Evolutionary conservation across 2,113 vertebrate species (phyloP), one percentile per base, ranked within the genome.

Genomic region (Rhinopomastus cyanomelas): DNA sequence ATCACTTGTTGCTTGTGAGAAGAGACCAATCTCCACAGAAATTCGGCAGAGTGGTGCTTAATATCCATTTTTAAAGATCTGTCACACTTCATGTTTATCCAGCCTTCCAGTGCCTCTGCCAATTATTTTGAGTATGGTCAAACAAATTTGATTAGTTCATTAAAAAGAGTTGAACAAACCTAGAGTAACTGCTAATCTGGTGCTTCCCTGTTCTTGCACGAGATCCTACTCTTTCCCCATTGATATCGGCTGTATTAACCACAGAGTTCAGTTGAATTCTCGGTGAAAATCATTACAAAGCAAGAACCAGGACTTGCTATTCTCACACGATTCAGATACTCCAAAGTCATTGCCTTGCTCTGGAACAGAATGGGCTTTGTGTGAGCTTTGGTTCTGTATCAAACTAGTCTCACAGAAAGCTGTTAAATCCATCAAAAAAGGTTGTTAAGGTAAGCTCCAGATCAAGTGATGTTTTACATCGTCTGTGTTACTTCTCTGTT

Each of bases 401-500:
- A 60, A 79, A 55, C 9, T 72, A 49, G 29, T 49, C 49, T 90
- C 9, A 21, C 84, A 90, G 75, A 96, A 95, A 87, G 78, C 17
- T 85, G 75, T 88, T 66, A 94, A 81, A 95, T 75, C 93, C 81
- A 76, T 93, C 62, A 81, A 73, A 30, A 51, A 55, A 51, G 15
- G 19, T 44, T 76, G 73, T 72, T 73, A 81, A 11, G 52, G 53
- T 71, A 87, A 95, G 42, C 81, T 79, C 46, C 36, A 94, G 89
- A 89, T 75, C 62, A 84, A 92, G 85, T 96, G 93, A 94, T 88
- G 91, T 68, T 92, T 95, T 94, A 92, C 49, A 94, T 92, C 86
- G 96, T 85, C 81, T 62, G 27, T 89, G 69, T 88, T 90, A 75
- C 85, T 82, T 94, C 81, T 94, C 94, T 95, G 34, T 67, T 92